Percentiles rank a stretch among this genome's conserved stretches.
Conservation (phyloP, 2,888 invertebrate genomes). For the Galeruca laticollis region DNA sequence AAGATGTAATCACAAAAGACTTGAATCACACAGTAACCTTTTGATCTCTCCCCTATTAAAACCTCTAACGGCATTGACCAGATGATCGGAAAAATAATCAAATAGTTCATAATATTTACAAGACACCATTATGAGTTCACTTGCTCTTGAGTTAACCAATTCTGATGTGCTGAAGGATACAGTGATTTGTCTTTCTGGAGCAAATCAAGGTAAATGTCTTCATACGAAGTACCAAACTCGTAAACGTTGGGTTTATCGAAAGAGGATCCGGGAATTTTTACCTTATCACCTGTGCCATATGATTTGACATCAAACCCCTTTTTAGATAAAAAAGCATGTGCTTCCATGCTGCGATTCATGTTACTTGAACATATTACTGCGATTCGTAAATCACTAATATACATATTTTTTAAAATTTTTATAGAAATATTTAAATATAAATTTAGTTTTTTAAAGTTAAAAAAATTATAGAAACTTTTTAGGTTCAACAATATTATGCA, state of each 20-base stretch:
- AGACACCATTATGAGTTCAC: too few species aligned
- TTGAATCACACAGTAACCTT: too few species aligned
- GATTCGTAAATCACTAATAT: conserved; percentile 74
- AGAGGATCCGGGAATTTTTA: conserved; percentile 95
- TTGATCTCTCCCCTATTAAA: too few species aligned
- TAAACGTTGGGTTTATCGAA: conserved; percentile 96
- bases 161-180: conserved; percentile 65
- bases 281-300: conserved; percentile 94
- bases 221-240: conserved; percentile 95
- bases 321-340: conserved; percentile 96
- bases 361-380: conserved; percentile 99
- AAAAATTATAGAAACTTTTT: conserved; percentile 44
- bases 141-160: too few species aligned
- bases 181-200: conserved; percentile 89
- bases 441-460: background rate
- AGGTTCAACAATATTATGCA: background rate
- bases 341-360: conserved; percentile 99
- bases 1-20: too few species aligned
- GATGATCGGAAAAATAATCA: too few species aligned
- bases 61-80: too few species aligned
- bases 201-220: conserved; percentile 95
- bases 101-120: too few species aligned
- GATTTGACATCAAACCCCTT: conserved; percentile 96
- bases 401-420: conserved; percentile 45
- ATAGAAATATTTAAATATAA: conserved; percentile 3